A percentile compares a stretch with the other conserved stretches of the same genome.
Conservation (phyloP, 2,888 invertebrate genomes). For the Synergus gifuensis region DNA sequence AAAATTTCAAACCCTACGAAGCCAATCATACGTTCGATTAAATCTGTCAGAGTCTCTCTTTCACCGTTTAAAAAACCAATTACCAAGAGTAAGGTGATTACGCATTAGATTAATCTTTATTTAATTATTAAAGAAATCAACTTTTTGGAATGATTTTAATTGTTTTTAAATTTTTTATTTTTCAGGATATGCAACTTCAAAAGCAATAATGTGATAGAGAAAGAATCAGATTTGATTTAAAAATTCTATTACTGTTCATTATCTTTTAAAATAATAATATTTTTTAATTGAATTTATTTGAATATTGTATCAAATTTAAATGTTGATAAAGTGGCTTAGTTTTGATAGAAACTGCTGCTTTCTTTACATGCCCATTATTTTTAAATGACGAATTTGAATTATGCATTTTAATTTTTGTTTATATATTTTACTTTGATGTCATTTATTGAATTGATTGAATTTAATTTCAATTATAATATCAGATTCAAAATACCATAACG, state of each 20-base stretch:
- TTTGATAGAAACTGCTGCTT: too few relatives aligned
- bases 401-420: too few relatives aligned
- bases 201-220: neutral
- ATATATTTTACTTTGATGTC: too few relatives aligned
- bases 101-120: neutral
- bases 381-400: too few relatives aligned
- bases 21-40: conserved; percentile 4
- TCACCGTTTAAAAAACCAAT: neutral
- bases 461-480: too few relatives aligned
- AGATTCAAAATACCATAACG: too few relatives aligned
- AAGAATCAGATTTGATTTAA: neutral
- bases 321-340: too few relatives aligned
- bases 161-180: neutral
- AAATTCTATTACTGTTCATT: neutral
- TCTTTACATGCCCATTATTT: too few relatives aligned
- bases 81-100: neutral
- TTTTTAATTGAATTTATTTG: neutral
- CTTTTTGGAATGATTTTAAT: neutral
- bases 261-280: neutral
- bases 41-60: neutral
- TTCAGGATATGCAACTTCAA: neutral
- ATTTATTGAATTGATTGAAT: too few relatives aligned
- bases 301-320: neutral
- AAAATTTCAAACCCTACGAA: neutral
- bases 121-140: neutral